These are phyloP conservation scores for Crotalus tigris DNA, from an alignment of 2,113 vertebrate genomes.

Conservation along the genomic window DNA sequence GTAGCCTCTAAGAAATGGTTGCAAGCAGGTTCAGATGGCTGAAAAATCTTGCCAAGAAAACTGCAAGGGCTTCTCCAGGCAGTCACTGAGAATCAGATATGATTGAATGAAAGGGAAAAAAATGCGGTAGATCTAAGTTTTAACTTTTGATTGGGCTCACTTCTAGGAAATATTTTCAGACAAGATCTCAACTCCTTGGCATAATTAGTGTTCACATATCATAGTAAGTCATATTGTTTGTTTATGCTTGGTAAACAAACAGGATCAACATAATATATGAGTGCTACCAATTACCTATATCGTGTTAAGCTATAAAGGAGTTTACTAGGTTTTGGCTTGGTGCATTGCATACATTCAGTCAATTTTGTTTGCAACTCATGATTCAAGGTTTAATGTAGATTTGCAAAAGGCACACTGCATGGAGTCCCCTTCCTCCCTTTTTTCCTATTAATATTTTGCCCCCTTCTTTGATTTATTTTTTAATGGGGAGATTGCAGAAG, in stretches of 20 bases:
- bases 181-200: not conserved
- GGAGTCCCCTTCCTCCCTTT: not conserved
- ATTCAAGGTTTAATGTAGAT: not conserved
- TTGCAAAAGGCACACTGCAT: not conserved
- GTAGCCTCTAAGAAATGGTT: not conserved
- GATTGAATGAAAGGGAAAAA: not conserved
- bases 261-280: not conserved
- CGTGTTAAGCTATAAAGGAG: not conserved
- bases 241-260: not conserved
- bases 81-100: not conserved
- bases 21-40: not conserved
- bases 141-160: not conserved
- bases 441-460: not conserved
- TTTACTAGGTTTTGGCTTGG: not conserved
- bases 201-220: not conserved
- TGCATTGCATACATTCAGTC: not conserved
- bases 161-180: not conserved
- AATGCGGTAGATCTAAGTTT: not conserved
- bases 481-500: not conserved
- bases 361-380: not conserved
- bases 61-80: not conserved
- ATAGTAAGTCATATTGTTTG: not conserved
- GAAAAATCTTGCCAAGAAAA: not conserved
- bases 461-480: not conserved
- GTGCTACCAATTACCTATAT: not conserved